Percentiles rank a stretch among this genome's conserved stretches.
phyloP scores from a whole-genome alignment of 2,113 vertebrate species.

The Nematolebias whitei region DNA sequence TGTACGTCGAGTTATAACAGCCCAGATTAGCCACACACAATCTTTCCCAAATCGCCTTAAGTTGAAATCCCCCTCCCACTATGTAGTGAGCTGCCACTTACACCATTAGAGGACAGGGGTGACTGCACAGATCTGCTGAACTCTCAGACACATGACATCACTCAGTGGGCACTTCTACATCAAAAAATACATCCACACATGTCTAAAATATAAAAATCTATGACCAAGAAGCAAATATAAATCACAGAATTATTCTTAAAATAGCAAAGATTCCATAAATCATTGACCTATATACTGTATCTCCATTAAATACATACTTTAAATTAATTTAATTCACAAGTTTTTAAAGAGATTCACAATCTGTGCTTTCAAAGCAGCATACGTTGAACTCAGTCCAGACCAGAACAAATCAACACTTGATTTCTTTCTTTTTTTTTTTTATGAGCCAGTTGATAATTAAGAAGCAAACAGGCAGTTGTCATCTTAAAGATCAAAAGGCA shows the following conservation, averaged over 20 bases:
- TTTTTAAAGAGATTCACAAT: no score
- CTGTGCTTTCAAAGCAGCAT: no score
- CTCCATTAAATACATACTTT: no score
- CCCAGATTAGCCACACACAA: conserved; percentile 71
- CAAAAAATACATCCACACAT: neutral
- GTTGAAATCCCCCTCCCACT: conserved; percentile 64
- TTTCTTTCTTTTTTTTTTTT: no score
- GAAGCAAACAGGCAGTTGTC: no score
- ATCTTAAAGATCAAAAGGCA: no score
- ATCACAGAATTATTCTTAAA: neutral
- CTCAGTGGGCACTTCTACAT: conserved; percentile 1
- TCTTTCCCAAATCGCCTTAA: conserved; percentile 71
- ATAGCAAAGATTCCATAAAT: no score
- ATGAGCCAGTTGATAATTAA: no score
- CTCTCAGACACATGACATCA: conserved; percentile 40
- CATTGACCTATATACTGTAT: no score
- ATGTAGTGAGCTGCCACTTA: conserved; percentile 71
- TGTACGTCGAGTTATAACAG: conserved; percentile 57
- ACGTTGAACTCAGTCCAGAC: no score
- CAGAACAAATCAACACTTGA: no score
- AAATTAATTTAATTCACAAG: no score
- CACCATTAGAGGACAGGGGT: conserved; percentile 66
- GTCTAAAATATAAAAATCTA: neutral
- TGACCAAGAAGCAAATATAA: neutral
- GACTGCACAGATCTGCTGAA: conserved; percentile 41